These are phyloP conservation scores for Chrysoperla carnea DNA, from an alignment of 1,140 invertebrate species.

Conservation along the genomic window DNA sequence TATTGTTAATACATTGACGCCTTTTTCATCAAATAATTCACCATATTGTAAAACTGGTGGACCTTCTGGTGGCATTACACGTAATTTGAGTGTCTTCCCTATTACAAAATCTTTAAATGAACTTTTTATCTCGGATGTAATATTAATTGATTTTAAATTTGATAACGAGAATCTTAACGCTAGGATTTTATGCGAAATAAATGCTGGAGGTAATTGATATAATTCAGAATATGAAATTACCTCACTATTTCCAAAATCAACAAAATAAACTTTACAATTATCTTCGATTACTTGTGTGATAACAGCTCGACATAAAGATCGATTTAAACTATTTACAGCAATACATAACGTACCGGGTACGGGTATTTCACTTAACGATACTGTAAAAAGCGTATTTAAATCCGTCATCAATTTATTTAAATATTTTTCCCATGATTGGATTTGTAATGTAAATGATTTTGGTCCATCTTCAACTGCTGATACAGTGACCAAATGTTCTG, in stretches of 20 bases:
- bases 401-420: slow-evolving; percentile 45
- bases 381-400: slow-evolving; percentile 30
- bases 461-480: slow-evolving; percentile 61
- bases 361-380: slow-evolving; percentile 37
- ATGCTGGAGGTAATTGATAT: slow-evolving; percentile 49
- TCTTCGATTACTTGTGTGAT: slow-evolving; percentile 42
- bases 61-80: slow-evolving; percentile 42
- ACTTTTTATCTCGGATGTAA: slow-evolving; percentile 44
- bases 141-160: slow-evolving; percentile 41
- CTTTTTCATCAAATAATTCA: slow-evolving; percentile 35
- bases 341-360: slow-evolving; percentile 51
- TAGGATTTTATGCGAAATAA: slow-evolving; percentile 47
- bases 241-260: slow-evolving; percentile 62
- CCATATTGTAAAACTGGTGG: slow-evolving; percentile 53
- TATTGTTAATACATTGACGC: slow-evolving; percentile 33
- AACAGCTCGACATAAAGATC: slow-evolving; percentile 48
- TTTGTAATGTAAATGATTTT: slow-evolving; percentile 49
- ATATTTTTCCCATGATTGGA: slow-evolving; percentile 32
- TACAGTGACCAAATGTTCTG: slow-evolving; percentile 43
- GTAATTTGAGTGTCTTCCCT: slow-evolving; percentile 36
- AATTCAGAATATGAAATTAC: slow-evolving; percentile 43
- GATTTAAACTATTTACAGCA: slow-evolving; percentile 41
- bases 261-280: slow-evolving; percentile 41
- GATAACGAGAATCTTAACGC: slow-evolving; percentile 51
- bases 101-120: slow-evolving; percentile 46